Evolutionary conservation across 2,888 invertebrate species (phyloP).

Genomic region (Ectobius pallidus): DNA sequence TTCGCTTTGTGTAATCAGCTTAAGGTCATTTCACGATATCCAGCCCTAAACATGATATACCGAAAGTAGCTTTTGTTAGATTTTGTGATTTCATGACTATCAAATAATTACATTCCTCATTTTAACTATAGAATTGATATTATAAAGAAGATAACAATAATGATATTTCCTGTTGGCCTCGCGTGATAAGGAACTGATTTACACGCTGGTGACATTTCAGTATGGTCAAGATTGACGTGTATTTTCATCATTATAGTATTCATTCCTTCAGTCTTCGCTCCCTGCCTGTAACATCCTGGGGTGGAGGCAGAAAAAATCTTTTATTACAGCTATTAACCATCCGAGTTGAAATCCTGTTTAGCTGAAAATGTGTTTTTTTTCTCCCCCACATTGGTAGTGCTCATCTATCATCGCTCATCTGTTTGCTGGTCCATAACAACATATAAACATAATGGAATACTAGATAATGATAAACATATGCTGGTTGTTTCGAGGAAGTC

Average conservation of each 20-base stretch:
- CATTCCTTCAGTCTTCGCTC: not conserved
- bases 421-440: slow-evolving; percentile 19
- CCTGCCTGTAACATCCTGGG: slow-evolving; percentile 9
- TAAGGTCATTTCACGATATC: no score
- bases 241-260: no score
- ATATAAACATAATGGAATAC: not conserved
- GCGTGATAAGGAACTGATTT: not conserved
- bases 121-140: not conserved
- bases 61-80: no score
- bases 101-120: no score
- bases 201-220: not conserved
- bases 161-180: not conserved
- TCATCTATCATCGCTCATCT: slow-evolving; percentile 17
- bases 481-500: not conserved
- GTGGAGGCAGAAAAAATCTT: not conserved
- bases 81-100: no score
- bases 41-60: no score
- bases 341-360: slow-evolving; percentile 25
- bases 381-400: not conserved
- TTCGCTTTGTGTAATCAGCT: no score
- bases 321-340: slow-evolving; percentile 17
- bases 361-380: not conserved
- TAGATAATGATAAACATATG: not conserved
- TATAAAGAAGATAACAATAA: not conserved
- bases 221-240: no score